Base-by-base conservation (phyloP, 1,140 invertebrate species). In the Leptinotarsa texana region DNA sequence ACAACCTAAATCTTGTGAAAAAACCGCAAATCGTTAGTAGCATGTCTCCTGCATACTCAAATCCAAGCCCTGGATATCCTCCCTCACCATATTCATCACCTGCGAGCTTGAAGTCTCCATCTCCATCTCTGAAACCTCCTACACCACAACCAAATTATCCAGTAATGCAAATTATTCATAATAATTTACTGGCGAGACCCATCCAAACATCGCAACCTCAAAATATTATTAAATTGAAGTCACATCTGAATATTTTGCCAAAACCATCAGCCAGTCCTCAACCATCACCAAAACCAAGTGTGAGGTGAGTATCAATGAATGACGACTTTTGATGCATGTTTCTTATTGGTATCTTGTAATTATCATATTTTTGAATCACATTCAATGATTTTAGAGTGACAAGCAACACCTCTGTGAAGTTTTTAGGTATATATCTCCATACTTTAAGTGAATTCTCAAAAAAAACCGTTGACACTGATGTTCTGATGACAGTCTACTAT, bases 171-270 rank as follows among this genome's bases (percentile, higher is more conserved):
- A 84, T 84, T 57, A 82, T 85, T 42, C 83, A 84, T 62, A 83
- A 82, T 62, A 81, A 79, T 63, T 74, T 85, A 17, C 69, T 85
- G 22, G 79, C 82, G 15, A 77, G 82, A 62, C 80, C 80, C 1
- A 80, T 84, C 17, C 80, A 83, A 74, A 79, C 80, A 48, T 75
- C 74, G n/a, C 80, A 81, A 66, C 75, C 79, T 17, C 81, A 83
- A 68, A 84, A 84, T 74, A 80, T 84, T 22, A 84, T 85, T 57
- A 85, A 85, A 74, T 75, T 85, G 42, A 85, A 85, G 66, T 84
- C 83, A 48, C 84, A 84, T 76, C 78, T 84, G 51, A 85, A 85
- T 80, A 85, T 85, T 75, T 80, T 85, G 69, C 84, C 84, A 2
- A 85, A 85, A 76, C 84, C 84, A 22, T 77, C 80, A 73, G 82